Evolutionary conservation across 2,113 vertebrate genomes (phyloP).

Genomic region (Mastomys coucha): DNA sequence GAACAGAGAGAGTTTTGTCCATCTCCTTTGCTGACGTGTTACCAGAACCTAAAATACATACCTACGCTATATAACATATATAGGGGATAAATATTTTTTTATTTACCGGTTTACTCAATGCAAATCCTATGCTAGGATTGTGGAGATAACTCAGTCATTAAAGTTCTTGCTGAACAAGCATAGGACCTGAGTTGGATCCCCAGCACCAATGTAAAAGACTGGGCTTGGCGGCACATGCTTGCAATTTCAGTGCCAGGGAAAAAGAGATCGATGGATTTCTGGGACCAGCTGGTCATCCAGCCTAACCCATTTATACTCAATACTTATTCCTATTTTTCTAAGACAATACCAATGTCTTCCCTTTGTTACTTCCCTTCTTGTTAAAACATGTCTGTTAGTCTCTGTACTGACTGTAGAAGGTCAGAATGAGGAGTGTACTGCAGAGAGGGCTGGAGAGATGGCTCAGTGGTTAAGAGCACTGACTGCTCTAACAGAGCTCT

Average conservation of each 20-base stretch:
- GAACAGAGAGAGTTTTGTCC: not conserved
- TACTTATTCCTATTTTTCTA: not conserved
- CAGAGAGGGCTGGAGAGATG: too few relatives aligned
- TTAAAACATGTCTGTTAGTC: not conserved
- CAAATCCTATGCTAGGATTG: not conserved
- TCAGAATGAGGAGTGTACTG: not conserved
- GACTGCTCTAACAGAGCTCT: too few relatives aligned
- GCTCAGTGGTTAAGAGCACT: too few relatives aligned
- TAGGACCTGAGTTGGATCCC: too few relatives aligned
- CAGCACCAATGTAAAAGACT: not conserved
- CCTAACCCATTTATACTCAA: not conserved
- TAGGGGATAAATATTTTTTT: not conserved
- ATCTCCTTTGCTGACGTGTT: not conserved
- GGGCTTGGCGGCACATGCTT: not conserved
- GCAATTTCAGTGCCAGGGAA: not conserved
- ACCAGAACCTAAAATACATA: not conserved
- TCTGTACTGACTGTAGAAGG: not conserved
- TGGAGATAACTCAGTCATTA: not conserved
- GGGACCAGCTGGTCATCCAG: not conserved
- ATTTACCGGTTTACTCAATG: not conserved
- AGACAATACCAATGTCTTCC: not conserved
- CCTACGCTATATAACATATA: not conserved
- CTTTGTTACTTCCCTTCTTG: not conserved
- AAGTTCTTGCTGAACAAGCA: not conserved
- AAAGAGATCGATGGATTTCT: not conserved